A percentile compares a stretch with the other conserved stretches of the same genome.
Evolutionary conservation across 2,888 invertebrate genomes (phyloP).

Genomic region (Anodontia alba): DNA sequence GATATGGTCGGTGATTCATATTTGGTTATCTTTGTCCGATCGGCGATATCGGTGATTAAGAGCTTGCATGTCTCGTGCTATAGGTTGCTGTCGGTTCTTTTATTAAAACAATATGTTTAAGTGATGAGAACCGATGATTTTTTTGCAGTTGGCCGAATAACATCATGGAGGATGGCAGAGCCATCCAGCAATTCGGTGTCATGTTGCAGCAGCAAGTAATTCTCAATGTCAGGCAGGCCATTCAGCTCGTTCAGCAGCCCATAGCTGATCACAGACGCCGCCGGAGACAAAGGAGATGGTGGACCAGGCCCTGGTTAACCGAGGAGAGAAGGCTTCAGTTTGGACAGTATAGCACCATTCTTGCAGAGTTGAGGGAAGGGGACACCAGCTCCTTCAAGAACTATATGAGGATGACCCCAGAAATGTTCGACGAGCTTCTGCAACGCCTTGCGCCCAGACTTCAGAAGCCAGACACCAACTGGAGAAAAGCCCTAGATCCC

Average conservation of each 20-base stretch:
- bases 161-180: slow-evolving; percentile 25
- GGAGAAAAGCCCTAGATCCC: slow-evolving; percentile 33
- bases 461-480: slow-evolving; percentile 28
- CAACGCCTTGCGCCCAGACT: slow-evolving; percentile 26
- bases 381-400: neutral
- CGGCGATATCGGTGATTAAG: no score
- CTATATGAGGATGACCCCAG: slow-evolving; percentile 35
- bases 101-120: no score
- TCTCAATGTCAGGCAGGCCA: slow-evolving; percentile 24
- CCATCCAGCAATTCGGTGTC: slow-evolving; percentile 27
- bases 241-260: slow-evolving; percentile 28
- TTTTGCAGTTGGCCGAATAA: slow-evolving; percentile 19
- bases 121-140: no score
- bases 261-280: slow-evolving; percentile 23
- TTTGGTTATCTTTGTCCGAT: no score
- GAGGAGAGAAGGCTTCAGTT: slow-evolving; percentile 9
- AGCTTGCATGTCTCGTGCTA: no score
- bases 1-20: no score
- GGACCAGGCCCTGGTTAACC: neutral
- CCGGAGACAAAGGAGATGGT: neutral
- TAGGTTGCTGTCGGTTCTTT: no score
- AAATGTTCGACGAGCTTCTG: slow-evolving; percentile 31
- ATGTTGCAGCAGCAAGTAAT: slow-evolving; percentile 25
- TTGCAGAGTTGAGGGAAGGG: slow-evolving; percentile 39
- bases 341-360: slow-evolving; percentile 35